Evolutionary conservation across 1,140 invertebrate genomes (phyloP).

Genomic region (Drosophila melanica): DNA sequence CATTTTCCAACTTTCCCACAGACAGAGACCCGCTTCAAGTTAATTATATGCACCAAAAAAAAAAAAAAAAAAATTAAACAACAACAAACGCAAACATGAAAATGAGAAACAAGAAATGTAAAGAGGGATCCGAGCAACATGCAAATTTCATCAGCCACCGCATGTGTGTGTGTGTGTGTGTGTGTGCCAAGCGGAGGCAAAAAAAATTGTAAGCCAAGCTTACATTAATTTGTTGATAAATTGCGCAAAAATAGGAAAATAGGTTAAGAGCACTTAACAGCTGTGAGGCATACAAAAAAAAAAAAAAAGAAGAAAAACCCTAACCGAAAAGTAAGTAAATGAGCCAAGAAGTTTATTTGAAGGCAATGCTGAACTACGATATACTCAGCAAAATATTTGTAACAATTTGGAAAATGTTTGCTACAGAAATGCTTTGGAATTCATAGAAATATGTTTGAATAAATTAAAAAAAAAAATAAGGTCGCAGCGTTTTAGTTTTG

Average conservation of each 20-base stretch:
- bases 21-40: slow-evolving; percentile 67
- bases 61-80: slow-evolving; percentile 1
- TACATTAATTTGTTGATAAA: slow-evolving; percentile 80
- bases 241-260: slow-evolving; percentile 74
- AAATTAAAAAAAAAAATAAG: no score
- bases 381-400: neutral
- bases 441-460: no score
- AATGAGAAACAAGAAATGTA: slow-evolving; percentile 33
- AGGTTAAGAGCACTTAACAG: slow-evolving; percentile 73
- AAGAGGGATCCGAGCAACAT: slow-evolving; percentile 43
- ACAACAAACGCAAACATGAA: slow-evolving; percentile 28
- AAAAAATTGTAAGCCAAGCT: slow-evolving; percentile 54
- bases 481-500: no score
- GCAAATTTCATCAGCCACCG: slow-evolving; percentile 65
- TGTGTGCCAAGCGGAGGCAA: slow-evolving; percentile 41
- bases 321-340: neutral
- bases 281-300: slow-evolving; percentile 30
- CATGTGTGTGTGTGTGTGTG: slow-evolving; percentile 15
- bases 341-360: neutral
- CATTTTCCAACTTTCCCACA: slow-evolving; percentile 51
- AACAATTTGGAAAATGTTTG: neutral
- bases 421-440: no score
- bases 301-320: slow-evolving; percentile 1
- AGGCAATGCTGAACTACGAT: neutral
- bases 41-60: slow-evolving; percentile 66